phyloP scores from a whole-genome alignment of 2,113 vertebrate genomes.

The Solea solea region DNA sequence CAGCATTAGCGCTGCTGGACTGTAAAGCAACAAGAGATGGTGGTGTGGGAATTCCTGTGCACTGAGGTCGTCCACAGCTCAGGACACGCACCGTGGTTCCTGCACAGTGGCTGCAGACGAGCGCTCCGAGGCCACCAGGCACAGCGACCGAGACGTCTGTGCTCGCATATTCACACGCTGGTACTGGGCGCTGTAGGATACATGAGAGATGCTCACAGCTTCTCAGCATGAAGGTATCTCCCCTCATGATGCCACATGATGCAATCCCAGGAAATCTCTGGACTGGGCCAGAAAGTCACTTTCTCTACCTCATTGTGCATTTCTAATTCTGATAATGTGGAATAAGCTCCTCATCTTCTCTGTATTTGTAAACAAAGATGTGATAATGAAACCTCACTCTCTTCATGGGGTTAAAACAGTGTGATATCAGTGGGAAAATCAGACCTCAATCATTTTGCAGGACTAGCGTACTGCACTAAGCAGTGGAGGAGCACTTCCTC shows the following conservation, averaged over 20 bases:
- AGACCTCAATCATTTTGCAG: neutral
- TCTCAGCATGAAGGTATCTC: neutral
- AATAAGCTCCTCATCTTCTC: neutral
- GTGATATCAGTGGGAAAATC: neutral
- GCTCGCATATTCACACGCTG: conserved; percentile 3
- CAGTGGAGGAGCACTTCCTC: neutral
- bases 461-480: neutral
- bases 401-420: neutral
- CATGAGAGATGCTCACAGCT: neutral
- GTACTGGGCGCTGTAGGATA: conserved; percentile 21
- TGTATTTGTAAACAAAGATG: neutral
- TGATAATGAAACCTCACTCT: neutral
- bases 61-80: conserved; percentile 84
- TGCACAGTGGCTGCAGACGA: conserved; percentile 71
- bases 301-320: neutral
- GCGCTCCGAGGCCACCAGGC: neutral
- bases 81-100: conserved; percentile 76
- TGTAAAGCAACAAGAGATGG: conserved; percentile 82
- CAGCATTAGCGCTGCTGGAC: conserved; percentile 10
- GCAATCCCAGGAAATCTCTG: conserved; percentile 52
- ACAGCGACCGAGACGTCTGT: conserved; percentile 21
- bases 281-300: conserved; percentile 13
- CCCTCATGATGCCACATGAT: conserved; percentile 24
- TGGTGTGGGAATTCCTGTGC: conserved; percentile 87
- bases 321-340: conserved; percentile 1